Percentiles rank a stretch among this genome's conserved stretches.
Evolutionary conservation across 2,113 vertebrate genomes (phyloP).

Genomic region (Mus musculus): DNA sequence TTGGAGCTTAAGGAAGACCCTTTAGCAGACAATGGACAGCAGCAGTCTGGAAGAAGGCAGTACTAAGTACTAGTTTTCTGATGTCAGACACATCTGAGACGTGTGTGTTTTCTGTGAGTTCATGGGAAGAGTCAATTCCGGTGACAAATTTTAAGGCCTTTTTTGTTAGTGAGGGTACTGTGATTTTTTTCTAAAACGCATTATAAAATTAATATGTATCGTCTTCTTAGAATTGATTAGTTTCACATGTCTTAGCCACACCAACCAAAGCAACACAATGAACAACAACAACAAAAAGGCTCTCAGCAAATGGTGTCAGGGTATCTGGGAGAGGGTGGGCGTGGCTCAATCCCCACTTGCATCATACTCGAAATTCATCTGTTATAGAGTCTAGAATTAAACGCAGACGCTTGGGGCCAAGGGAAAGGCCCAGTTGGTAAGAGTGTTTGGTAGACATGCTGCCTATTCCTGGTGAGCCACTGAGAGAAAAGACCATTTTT

Average conservation of each 20-base stretch:
- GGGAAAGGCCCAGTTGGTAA: not conserved
- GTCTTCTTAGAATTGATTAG: not conserved
- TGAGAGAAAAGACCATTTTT: not conserved
- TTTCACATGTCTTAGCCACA: not conserved
- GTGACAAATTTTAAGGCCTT: not conserved
- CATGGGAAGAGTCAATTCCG: not conserved
- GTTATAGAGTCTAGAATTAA: not conserved
- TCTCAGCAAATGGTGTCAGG: not conserved
- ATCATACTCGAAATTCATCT: not conserved
- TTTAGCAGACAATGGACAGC: not conserved
- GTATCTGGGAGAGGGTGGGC: not conserved
- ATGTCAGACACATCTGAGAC: not conserved
- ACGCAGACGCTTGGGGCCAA: not conserved
- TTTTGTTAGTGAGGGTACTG: not conserved
- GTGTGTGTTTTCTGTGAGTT: not conserved
- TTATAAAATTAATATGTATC: constrained; percentile 11
- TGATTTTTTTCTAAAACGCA: constrained; percentile 33
- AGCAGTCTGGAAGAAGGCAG: not conserved
- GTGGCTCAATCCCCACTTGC: not conserved
- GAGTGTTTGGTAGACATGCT: not conserved
- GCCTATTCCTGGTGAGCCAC: not conserved
- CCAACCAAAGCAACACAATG: not conserved
- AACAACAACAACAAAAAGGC: not conserved
- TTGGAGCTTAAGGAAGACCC: not conserved
- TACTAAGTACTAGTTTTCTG: not conserved